Evolutionary conservation across 2,797 vertebrate species (phyloP), one percentile per base, ranked within the genome.

Genomic region (Sphenopsis melanotis): DNA sequence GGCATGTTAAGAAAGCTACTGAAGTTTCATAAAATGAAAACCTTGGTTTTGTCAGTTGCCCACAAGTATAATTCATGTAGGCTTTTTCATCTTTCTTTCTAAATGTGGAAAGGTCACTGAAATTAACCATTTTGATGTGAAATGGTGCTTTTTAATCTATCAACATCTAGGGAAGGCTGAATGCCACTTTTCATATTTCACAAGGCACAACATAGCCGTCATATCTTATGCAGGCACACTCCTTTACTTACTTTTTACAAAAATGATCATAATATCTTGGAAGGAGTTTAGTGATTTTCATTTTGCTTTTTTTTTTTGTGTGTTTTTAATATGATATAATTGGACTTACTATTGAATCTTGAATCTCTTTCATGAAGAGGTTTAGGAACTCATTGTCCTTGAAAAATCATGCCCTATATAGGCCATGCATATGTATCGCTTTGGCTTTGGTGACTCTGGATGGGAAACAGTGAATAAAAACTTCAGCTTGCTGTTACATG

Each of bases 41-140:
- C 18, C 12, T 32, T 17, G 65, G 30, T 77, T 77, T 94, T 89
- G 30, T 86, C 80, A 78, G 59, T 34, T 85, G 22, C 32, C 37
- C 55, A 32, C 18, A 46, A 83, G 46, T 79, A 18, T 57, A 69
- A 88, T 82, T 83, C 3, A 2, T 41, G 36, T 37, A 50, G 32
- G 6, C 7, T 69, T 88, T 88, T 84, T 72, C 50, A 72, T 75
- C 11, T 90, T 80, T 74, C 49, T 80, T 88, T 81, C 10, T 64
- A 41, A 79, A 47, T 39, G 22, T 3, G 9, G 61, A 94, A 93
- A 86, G 50, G 69, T 87, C 74, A 87, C 59, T 49, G 81, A 89
- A 93, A 93, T 94, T 61, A 92, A 76, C 17, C 11, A 61, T 93
- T 95, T 82, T 92, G 32, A 78, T 83, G 17, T 81, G 46, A 88